Evolutionary conservation across 92 coral and sea anemone species (phyloP).

Genomic region (Ricordea florida): DNA sequence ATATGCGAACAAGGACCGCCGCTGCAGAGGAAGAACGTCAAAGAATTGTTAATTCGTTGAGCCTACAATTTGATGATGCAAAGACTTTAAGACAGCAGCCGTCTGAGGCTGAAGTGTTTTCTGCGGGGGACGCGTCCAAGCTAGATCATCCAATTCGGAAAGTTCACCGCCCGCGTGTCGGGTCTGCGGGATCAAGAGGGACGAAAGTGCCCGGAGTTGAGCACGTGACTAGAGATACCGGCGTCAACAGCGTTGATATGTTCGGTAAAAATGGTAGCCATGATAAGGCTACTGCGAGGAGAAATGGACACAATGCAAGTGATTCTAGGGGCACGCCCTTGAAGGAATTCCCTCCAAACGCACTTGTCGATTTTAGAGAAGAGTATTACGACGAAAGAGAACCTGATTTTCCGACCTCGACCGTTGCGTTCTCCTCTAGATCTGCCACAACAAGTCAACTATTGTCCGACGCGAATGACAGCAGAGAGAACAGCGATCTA

Average conservation of each 20-base stretch:
- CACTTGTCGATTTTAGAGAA: background rate
- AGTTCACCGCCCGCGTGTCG: constrained; percentile 63
- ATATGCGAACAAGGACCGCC: constrained; percentile 58
- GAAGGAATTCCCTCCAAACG: background rate
- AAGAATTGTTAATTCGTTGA: constrained; percentile 39
- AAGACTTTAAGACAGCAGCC: background rate
- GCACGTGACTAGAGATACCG: too few relatives aligned
- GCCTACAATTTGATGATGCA: constrained; percentile 24
- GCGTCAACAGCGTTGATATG: too few relatives aligned
- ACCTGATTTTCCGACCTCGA: constrained; percentile 16
- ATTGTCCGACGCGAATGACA: background rate
- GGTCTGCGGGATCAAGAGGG: constrained; percentile 53
- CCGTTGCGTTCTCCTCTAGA: constrained; percentile 2
- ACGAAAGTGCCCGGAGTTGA: constrained; percentile 6
- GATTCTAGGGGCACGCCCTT: too few relatives aligned
- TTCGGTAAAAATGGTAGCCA: too few relatives aligned
- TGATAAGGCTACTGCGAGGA: too few relatives aligned
- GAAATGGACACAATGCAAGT: too few relatives aligned
- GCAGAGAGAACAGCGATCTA: constrained; percentile 17
- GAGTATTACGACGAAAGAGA: background rate
- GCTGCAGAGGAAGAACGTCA: constrained; percentile 68
- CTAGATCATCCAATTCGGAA: constrained; percentile 8
- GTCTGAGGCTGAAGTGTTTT: background rate
- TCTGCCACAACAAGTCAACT: constrained; percentile 1
- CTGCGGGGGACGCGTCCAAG: background rate